phyloP scores from a whole-genome alignment of 2,797 vertebrate species.

The Sebastiscus albofasciatus region DNA sequence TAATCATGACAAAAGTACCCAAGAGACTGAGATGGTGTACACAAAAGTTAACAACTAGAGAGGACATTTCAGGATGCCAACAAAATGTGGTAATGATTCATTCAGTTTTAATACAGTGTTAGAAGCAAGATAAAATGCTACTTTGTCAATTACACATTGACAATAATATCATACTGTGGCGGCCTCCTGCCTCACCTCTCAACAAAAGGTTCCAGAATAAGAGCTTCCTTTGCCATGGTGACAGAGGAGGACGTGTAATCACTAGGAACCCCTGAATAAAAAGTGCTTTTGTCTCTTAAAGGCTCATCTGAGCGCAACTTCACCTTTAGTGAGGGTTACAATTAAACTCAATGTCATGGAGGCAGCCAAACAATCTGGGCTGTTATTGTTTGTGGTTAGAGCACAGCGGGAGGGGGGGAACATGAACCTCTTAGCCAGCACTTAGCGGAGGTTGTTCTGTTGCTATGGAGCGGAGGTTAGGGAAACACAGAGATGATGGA shows the following conservation, averaged over 20 bases:
- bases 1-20: background rate
- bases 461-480: slow-evolving; percentile 63
- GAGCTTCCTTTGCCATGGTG: background rate
- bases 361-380: slow-evolving; percentile 52
- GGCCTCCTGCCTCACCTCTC: background rate
- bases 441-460: slow-evolving; percentile 68
- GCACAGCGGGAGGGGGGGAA: slow-evolving; percentile 37
- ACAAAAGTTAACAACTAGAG: background rate
- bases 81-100: background rate
- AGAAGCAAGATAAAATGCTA: background rate
- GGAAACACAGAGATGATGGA: slow-evolving; percentile 40
- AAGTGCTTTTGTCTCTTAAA: slow-evolving; percentile 42
- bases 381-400: slow-evolving; percentile 68
- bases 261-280: slow-evolving; percentile 40
- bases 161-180: background rate
- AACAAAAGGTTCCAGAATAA: slow-evolving; percentile 11
- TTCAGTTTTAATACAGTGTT: background rate
- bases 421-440: slow-evolving; percentile 63
- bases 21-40: background rate
- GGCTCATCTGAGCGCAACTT: slow-evolving; percentile 22
- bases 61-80: background rate
- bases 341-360: slow-evolving; percentile 68
- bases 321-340: slow-evolving; percentile 51
- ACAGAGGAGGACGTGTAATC: slow-evolving; percentile 32
- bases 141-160: background rate